Percentiles rank a stretch among this genome's conserved stretches.
Evolutionary conservation across 2,113 vertebrate species (phyloP).

Genomic region (Suncus etruscus): DNA sequence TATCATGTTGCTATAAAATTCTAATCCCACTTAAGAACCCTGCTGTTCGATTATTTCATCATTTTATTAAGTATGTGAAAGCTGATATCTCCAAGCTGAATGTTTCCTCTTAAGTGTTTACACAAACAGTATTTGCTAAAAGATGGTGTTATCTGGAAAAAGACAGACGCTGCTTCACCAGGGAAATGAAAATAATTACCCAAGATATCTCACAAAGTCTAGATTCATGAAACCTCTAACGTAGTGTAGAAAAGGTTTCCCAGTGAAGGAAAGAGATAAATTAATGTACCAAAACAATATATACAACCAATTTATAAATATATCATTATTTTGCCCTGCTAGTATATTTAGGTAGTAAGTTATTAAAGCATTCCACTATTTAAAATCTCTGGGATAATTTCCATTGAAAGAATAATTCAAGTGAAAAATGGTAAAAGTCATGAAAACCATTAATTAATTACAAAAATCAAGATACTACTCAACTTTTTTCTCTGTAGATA

Average conservation of each 20-base stretch:
- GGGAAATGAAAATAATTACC: slow-evolving; percentile 70
- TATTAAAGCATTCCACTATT: slow-evolving; percentile 19
- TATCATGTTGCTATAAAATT: slow-evolving; percentile 90
- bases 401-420: slow-evolving; percentile 80
- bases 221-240: neutral
- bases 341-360: slow-evolving; percentile 23
- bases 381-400: slow-evolving; percentile 73
- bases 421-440: slow-evolving; percentile 78
- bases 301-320: neutral
- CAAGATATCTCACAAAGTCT: neutral
- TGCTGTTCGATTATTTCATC: slow-evolving; percentile 88
- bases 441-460: slow-evolving; percentile 79
- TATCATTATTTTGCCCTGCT: neutral
- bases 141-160: slow-evolving; percentile 83
- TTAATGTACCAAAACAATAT: too few species aligned
- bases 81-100: slow-evolving; percentile 86
- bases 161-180: neutral
- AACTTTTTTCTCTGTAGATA: slow-evolving; percentile 18
- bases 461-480: slow-evolving; percentile 68
- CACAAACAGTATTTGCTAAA: slow-evolving; percentile 87
- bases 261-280: slow-evolving; percentile 10
- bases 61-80: slow-evolving; percentile 91
- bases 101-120: slow-evolving; percentile 83
- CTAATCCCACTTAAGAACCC: slow-evolving; percentile 85
- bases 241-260: neutral